Conservation (phyloP, 2,113 vertebrate genomes). For the Sterna hirundo region DNA sequence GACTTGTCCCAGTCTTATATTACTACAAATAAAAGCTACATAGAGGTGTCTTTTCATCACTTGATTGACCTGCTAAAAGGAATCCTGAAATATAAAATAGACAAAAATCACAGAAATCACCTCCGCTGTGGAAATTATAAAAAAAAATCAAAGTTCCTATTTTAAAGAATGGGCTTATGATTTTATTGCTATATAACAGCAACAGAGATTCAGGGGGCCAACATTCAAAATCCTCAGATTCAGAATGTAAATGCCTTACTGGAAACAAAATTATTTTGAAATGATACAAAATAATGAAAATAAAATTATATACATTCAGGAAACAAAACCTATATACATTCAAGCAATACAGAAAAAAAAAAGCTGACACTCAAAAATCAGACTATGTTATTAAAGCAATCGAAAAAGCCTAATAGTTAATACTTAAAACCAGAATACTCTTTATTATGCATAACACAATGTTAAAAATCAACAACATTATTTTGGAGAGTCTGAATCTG, state of each 20-base stretch:
- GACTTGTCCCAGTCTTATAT: not conserved
- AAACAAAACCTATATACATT: not conserved
- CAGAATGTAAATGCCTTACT: not conserved
- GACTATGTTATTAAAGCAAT: not conserved
- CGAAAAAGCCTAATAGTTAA: not conserved
- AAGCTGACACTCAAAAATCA: not conserved
- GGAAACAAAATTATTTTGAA: not conserved
- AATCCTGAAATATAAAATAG: not conserved
- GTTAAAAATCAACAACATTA: not conserved
- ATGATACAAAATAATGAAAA: not conserved
- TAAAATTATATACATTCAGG: not conserved
- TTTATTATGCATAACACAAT: not conserved
- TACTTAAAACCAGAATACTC: not conserved
- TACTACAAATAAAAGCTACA: not conserved
- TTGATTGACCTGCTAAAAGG: not conserved
- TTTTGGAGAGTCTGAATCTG: not conserved
- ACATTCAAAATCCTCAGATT: not conserved
- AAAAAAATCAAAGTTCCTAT: not conserved
- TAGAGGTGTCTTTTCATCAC: not conserved
- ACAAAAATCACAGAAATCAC: not conserved
- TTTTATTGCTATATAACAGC: not conserved
- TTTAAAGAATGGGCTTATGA: not conserved
- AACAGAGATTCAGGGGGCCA: not conserved
- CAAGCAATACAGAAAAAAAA: not conserved
- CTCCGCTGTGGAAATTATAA: not conserved